Percentiles rank a stretch among this genome's conserved stretches.
Conservation (phyloP, 2,888 invertebrate species). For the Coelopa pilipes region DNA sequence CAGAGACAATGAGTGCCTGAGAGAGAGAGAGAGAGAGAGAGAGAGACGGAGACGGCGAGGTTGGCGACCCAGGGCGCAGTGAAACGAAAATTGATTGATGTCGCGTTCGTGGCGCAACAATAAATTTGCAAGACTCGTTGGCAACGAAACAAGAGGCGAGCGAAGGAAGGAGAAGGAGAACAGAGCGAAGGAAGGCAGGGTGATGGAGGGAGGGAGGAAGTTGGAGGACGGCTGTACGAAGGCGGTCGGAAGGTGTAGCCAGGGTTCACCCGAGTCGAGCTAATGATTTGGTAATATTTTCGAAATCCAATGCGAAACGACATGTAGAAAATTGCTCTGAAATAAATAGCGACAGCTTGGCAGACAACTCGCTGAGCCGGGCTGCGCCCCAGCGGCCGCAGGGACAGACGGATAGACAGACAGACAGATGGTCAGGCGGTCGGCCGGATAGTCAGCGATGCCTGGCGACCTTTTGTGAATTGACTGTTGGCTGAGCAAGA, state of each 20-base stretch:
- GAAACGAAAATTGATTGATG: constrained; percentile 27
- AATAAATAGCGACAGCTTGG: constrained; percentile 20
- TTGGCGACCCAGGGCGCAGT: background rate
- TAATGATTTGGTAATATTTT: constrained; percentile 30
- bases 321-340: constrained; percentile 26
- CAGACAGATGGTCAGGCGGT: too few relatives aligned
- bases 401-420: background rate
- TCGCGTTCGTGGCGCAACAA: constrained; percentile 7
- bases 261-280: constrained; percentile 23
- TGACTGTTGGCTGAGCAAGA: background rate
- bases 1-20: background rate
- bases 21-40: background rate
- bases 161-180: background rate
- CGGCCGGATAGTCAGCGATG: background rate
- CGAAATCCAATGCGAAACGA: constrained; percentile 22
- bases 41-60: background rate
- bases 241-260: constrained; percentile 16
- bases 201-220: too few relatives aligned
- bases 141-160: background rate
- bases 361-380: background rate
- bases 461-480: constrained; percentile 17
- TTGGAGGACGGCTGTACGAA: background rate
- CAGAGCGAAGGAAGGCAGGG: background rate
- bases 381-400: too few relatives aligned
- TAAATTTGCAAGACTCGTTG: constrained; percentile 19